phyloP scores from a whole-genome alignment of 2,797 vertebrate species.

The Dicrostonyx torquatus region DNA sequence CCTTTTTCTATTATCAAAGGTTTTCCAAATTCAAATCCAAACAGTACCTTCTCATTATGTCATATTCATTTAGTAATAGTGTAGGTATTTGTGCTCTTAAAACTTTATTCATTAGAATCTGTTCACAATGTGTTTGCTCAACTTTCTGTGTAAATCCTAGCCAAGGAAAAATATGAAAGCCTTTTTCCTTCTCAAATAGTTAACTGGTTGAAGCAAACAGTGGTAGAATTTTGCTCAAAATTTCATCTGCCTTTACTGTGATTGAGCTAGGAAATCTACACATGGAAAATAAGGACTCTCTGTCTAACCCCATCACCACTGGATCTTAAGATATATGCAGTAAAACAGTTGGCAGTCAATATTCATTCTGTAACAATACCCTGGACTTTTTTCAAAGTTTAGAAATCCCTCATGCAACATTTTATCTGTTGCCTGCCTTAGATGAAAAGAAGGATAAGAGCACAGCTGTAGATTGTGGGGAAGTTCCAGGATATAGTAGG shows the following conservation, averaged over 20 bases:
- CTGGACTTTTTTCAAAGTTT: background rate
- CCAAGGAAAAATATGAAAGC: background rate
- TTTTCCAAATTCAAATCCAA: background rate
- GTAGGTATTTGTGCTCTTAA: background rate
- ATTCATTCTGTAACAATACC: no score
- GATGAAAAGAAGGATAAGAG: no score
- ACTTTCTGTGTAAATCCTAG: background rate
- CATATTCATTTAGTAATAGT: background rate
- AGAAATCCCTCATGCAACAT: background rate
- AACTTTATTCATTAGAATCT: background rate
- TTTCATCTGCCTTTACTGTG: background rate
- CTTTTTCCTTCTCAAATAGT: background rate
- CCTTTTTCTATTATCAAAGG: no score
- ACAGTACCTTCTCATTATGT: background rate
- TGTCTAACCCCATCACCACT: background rate
- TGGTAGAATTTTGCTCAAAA: background rate
- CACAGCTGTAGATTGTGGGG: rapidly evolving
- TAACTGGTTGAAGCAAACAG: background rate
- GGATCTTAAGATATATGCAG: rapidly evolving
- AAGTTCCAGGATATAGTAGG: background rate
- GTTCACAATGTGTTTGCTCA: background rate
- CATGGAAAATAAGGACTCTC: background rate
- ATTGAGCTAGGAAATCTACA: background rate
- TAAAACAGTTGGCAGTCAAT: background rate
- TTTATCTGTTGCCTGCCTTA: background rate